phyloP scores from a whole-genome alignment of 53 echinoderm and acorn worm species.

The Paracentrotus lividus region DNA sequence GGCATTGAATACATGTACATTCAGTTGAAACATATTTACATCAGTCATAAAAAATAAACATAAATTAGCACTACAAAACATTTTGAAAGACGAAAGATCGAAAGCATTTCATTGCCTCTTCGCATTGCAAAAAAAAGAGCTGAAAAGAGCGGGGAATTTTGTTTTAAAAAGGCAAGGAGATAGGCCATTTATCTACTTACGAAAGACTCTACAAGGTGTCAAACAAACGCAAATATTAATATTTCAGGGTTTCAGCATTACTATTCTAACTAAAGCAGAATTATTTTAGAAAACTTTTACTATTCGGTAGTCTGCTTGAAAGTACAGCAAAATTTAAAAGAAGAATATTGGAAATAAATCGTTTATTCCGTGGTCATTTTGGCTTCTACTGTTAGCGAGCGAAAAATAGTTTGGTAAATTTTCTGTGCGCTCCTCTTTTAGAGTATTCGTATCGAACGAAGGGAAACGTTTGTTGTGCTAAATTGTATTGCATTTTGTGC shows the following conservation, averaged over 20 bases:
- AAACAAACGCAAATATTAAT: not conserved
- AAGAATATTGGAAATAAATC: not conserved
- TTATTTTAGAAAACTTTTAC: not conserved
- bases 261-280: not conserved
- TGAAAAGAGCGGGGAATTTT: no score
- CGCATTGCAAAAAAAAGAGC: not conserved
- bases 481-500: no score
- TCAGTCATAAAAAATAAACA: slow-evolving; percentile 37
- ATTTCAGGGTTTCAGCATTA: not conserved
- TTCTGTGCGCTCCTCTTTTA: no score
- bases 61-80: slow-evolving; percentile 22
- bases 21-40: slow-evolving; percentile 53
- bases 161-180: not conserved
- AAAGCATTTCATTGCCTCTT: not conserved
- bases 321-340: not conserved
- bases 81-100: slow-evolving; percentile 18
- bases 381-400: no score
- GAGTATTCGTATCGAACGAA: no score
- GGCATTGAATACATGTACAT: slow-evolving; percentile 37
- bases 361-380: not conserved
- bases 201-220: not conserved
- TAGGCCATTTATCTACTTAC: not conserved
- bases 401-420: no score
- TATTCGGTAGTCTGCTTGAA: not conserved
- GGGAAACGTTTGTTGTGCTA: no score